Conservation (phyloP, 2,113 vertebrate genomes). For the Vombatus ursinus region DNA sequence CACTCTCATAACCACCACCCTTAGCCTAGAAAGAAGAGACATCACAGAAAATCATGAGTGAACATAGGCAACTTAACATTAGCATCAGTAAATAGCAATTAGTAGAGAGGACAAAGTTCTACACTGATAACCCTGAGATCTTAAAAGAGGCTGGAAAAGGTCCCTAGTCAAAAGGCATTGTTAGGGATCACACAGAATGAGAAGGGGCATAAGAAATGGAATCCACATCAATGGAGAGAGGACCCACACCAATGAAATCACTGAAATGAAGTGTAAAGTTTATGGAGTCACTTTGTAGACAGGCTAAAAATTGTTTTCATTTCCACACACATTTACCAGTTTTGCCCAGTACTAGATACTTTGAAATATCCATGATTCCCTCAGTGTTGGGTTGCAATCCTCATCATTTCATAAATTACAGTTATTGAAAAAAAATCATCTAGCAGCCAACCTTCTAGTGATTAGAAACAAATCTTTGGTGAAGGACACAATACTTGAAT, state of each 20-base stretch:
- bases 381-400: neutral
- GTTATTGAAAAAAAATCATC: neutral
- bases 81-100: neutral
- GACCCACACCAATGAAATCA: neutral
- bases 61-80: neutral
- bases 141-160: neutral
- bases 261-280: neutral
- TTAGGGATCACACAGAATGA: neutral
- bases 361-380: neutral
- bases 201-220: neutral
- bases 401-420: neutral
- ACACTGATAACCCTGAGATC: neutral
- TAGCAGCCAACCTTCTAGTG: neutral
- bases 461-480: neutral
- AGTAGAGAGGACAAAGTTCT: neutral
- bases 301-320: neutral
- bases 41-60: slow-evolving; percentile 50
- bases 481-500: neutral
- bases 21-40: slow-evolving; percentile 88
- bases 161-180: neutral
- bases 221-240: neutral
- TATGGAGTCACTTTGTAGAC: neutral
- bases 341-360: neutral
- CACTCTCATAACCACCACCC: slow-evolving; percentile 97
- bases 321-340: neutral